These are phyloP conservation scores for Gonioctena quinquepunctata DNA, from an alignment of 1,140 invertebrate species.

Conservation along the genomic window DNA sequence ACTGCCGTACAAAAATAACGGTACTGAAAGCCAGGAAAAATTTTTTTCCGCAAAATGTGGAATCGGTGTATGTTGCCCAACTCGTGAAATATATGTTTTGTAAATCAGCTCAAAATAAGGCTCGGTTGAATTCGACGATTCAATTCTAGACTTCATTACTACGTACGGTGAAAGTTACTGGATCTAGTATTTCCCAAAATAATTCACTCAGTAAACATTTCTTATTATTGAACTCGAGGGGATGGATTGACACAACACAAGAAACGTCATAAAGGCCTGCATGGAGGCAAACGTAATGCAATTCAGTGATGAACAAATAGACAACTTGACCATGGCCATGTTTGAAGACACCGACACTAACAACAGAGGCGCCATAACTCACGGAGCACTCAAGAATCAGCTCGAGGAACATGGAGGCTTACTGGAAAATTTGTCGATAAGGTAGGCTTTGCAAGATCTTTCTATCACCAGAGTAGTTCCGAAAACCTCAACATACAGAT, in stretches of 20 bases:
- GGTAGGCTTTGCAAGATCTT: constrained; percentile 59
- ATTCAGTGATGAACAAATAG: constrained; percentile 85
- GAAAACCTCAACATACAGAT: no score
- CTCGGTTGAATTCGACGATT: no score
- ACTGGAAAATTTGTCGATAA: constrained; percentile 88
- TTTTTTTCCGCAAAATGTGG: no score
- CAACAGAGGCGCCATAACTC: constrained; percentile 82
- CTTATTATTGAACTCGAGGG: constrained; percentile 65
- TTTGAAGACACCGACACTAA: constrained; percentile 89
- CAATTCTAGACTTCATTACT: no score
- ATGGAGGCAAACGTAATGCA: constrained; percentile 95
- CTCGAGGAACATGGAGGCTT: constrained; percentile 86
- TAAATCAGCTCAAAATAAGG: no score
- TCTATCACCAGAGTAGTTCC: background rate
- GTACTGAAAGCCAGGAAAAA: no score
- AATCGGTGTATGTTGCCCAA: no score
- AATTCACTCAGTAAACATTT: no score
- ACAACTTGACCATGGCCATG: constrained; percentile 84
- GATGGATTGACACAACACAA: constrained; percentile 87
- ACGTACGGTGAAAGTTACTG: no score
- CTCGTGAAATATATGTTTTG: no score
- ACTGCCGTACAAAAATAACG: no score
- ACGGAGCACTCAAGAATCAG: constrained; percentile 84
- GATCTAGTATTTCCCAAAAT: no score
- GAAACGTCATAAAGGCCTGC: constrained; percentile 90